A percentile compares a stretch with the other conserved stretches of the same genome.
Conservation (phyloP, 2,888 invertebrate genomes). For the Blomia tropicalis region DNA sequence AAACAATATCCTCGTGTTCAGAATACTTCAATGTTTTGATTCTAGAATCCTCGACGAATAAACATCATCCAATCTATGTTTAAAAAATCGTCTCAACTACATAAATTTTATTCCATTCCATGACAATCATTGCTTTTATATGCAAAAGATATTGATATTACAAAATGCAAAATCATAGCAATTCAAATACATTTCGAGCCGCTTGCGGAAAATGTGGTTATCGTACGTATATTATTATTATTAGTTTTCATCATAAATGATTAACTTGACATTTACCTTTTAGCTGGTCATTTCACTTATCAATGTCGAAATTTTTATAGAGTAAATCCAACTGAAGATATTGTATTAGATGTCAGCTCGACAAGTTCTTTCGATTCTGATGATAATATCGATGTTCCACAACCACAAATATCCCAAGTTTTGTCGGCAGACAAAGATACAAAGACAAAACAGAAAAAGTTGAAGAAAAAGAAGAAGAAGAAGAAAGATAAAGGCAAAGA, state of each 20-base stretch:
- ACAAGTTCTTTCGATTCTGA: conserved; percentile 73
- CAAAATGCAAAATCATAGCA: too few species aligned
- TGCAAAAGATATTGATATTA: too few species aligned
- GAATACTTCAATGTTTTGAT: too few species aligned
- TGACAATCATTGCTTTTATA: too few species aligned
- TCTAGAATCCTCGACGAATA: too few species aligned
- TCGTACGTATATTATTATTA: conserved; percentile 33
- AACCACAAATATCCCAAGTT: not conserved
- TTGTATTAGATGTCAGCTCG: conserved; percentile 75
- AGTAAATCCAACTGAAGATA: conserved; percentile 74
- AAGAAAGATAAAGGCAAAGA: conserved; percentile 3
- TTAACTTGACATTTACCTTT: not conserved
- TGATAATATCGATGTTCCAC: conserved; percentile 30
- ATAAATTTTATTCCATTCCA: too few species aligned
- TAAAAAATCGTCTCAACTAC: too few species aligned
- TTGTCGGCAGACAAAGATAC: not conserved
- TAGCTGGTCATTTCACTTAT: conserved; percentile 79
- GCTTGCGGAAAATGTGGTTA: conserved; percentile 91
- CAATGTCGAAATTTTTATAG: conserved; percentile 90
- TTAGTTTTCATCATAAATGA: not conserved
- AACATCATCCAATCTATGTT: too few species aligned
- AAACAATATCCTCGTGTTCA: too few species aligned
- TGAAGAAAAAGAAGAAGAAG: conserved; percentile 16
- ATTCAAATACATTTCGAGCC: conserved; percentile 40
- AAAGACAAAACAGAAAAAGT: not conserved